A percentile compares a stretch with the other conserved stretches of the same genome.
Conservation (phyloP, 2,797 vertebrate species). For the Smutsia temminckii region DNA sequence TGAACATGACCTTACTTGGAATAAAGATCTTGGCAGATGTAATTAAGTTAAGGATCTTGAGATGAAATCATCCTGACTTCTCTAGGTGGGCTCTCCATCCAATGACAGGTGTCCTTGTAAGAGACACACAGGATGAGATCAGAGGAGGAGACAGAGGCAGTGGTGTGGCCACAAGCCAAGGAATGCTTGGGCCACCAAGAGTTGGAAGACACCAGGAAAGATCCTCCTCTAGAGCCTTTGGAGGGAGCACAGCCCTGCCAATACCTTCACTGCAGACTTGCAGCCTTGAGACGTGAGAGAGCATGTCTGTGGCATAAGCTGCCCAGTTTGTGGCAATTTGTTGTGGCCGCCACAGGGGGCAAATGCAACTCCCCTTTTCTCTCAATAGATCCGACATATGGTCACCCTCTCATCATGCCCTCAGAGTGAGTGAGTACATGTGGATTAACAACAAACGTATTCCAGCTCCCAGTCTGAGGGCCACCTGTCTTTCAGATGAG, state of each 20-base stretch:
- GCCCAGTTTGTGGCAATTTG: neutral
- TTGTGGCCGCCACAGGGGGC: fast-evolving
- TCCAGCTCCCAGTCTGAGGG: neutral
- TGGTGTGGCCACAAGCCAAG: neutral
- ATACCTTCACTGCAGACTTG: neutral
- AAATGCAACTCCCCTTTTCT: fast-evolving
- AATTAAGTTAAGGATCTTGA: neutral
- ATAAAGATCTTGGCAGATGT: neutral
- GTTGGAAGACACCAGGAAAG: neutral
- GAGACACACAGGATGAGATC: neutral
- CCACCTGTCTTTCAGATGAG: neutral
- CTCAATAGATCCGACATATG: neutral
- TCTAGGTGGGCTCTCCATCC: no score
- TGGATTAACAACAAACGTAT: neutral
- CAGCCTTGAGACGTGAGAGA: neutral
- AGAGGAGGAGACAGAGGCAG: neutral
- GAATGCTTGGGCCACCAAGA: neutral
- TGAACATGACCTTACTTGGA: neutral
- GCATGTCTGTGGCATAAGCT: no score
- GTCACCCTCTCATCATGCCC: neutral
- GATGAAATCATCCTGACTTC: neutral
- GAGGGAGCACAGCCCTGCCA: fast-evolving
- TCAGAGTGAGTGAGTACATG: fast-evolving
- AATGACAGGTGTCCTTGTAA: neutral
- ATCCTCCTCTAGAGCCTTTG: neutral